Percentiles rank a stretch among this genome's conserved stretches.
Evolutionary conservation across 2,888 invertebrate species (phyloP).

Genomic region (Chrysina gloriosa): DNA sequence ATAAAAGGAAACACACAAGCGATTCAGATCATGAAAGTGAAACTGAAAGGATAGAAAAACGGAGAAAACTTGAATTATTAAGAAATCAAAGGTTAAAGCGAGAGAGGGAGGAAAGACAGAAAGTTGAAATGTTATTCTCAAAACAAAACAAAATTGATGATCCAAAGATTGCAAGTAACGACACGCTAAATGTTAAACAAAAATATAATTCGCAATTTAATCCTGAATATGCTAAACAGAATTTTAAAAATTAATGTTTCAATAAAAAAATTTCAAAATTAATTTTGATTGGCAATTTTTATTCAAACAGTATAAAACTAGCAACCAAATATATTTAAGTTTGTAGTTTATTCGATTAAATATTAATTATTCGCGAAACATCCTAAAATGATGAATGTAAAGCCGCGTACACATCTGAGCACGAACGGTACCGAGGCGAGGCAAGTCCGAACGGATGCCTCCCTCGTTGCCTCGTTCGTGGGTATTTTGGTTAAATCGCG

Average conservation of each 20-base stretch:
- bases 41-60: slow-evolving; percentile 56
- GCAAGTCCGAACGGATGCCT: too few relatives aligned
- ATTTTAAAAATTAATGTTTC: slow-evolving; percentile 63
- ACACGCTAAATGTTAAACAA: slow-evolving; percentile 65
- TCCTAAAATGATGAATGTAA: too few relatives aligned
- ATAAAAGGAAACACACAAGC: slow-evolving; percentile 54
- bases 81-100: slow-evolving; percentile 83
- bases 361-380: too few relatives aligned
- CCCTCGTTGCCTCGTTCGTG: too few relatives aligned
- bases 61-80: slow-evolving; percentile 72
- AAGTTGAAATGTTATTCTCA: slow-evolving; percentile 78
- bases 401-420: too few relatives aligned
- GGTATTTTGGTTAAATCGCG: too few relatives aligned
- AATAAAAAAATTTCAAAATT: not conserved
- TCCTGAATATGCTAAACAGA: slow-evolving; percentile 89
- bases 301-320: too few relatives aligned
- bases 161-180: slow-evolving; percentile 47
- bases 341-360: too few relatives aligned
- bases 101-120: slow-evolving; percentile 82
- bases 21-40: slow-evolving; percentile 53
- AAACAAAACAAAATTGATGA: slow-evolving; percentile 64
- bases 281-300: not conserved
- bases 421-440: too few relatives aligned
- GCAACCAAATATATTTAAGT: too few relatives aligned
- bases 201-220: slow-evolving; percentile 98